A percentile compares a stretch with the other conserved stretches of the same genome.
Conservation (phyloP, 1,140 invertebrate species). For the Drosophila funebris region DNA sequence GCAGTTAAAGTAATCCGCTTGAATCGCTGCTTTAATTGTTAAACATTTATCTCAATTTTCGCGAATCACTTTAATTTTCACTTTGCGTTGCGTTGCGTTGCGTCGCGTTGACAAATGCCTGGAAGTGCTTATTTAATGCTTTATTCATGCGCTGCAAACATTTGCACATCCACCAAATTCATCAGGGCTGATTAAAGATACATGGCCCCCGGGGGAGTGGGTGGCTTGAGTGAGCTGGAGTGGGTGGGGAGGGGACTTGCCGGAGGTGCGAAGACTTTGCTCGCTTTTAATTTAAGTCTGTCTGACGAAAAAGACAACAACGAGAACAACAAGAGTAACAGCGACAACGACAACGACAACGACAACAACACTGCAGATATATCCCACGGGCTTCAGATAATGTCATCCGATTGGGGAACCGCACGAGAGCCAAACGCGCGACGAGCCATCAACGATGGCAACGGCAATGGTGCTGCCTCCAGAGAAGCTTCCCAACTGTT, state of each 20-base stretch:
- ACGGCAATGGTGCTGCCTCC: constrained; percentile 3
- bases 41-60: constrained; percentile 71
- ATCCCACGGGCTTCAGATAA: constrained; percentile 60
- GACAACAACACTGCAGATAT: constrained; percentile 15
- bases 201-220: constrained; percentile 32
- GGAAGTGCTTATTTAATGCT: constrained; percentile 73
- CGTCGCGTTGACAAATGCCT: constrained; percentile 62
- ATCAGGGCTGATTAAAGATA: constrained; percentile 76
- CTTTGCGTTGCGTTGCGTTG: constrained; percentile 41
- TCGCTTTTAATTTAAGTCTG: constrained; percentile 73
- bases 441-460: constrained; percentile 20
- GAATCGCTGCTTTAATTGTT: constrained; percentile 20
- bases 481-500: constrained; percentile 46
- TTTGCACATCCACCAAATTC: constrained; percentile 74
- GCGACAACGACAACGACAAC: background rate
- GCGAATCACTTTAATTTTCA: constrained; percentile 71
- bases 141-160: constrained; percentile 79
- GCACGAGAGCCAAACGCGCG: constrained; percentile 37
- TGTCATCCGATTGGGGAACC: constrained; percentile 75
- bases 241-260: background rate
- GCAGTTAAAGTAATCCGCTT: constrained; percentile 18
- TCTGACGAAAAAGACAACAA: constrained; percentile 19
- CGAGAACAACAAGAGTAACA: constrained; percentile 4
- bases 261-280: constrained; percentile 65
- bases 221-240: background rate